Evolutionary conservation across 2,797 vertebrate species (phyloP).

Genomic region (Crenichthys baileyi): DNA sequence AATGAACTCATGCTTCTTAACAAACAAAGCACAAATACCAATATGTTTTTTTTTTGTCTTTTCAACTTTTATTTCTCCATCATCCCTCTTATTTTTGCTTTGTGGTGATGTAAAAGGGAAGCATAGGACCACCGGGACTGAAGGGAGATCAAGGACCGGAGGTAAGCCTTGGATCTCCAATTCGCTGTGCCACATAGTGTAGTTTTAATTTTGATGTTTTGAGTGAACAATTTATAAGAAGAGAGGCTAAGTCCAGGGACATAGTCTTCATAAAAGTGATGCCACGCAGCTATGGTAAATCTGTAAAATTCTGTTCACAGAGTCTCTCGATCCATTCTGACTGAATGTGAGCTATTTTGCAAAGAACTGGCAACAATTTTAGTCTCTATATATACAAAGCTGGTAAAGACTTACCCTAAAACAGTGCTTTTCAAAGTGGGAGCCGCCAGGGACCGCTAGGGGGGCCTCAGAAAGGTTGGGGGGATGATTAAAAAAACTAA

Average conservation of each 20-base stretch:
- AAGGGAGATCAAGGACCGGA: constrained; percentile 86
- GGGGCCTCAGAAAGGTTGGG: no score
- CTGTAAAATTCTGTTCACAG: background rate
- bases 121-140: constrained; percentile 83
- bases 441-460: no score
- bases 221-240: background rate
- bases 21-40: constrained; percentile 5
- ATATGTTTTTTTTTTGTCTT: constrained; percentile 36
- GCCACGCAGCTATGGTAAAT: background rate
- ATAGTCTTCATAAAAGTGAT: background rate
- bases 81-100: constrained; percentile 16
- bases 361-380: background rate
- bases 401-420: no score
- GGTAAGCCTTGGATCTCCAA: constrained; percentile 70
- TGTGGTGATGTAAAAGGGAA: constrained; percentile 77
- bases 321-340: background rate
- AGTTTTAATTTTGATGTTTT: constrained; percentile 1
- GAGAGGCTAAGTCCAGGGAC: background rate
- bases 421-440: no score
- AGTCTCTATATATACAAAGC: no score
- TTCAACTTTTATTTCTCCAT: constrained; percentile 14
- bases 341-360: background rate
- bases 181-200: constrained; percentile 3
- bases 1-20: background rate
- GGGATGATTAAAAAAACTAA: no score